A percentile compares a stretch with the other conserved stretches of the same genome.
Conservation (phyloP, 2,888 invertebrate species). For the Apoda limacodes region DNA sequence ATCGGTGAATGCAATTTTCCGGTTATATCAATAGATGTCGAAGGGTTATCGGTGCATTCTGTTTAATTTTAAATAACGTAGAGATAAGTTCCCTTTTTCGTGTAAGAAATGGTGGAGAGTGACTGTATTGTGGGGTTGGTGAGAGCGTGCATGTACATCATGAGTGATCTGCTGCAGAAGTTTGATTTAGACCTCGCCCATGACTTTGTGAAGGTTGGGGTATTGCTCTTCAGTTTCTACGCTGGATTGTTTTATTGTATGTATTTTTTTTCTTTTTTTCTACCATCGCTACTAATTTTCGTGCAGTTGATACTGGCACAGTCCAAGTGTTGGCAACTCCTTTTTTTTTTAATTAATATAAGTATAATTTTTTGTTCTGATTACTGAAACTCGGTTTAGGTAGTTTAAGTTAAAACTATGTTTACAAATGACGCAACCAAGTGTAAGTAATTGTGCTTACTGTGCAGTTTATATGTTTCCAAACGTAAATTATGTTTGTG, state of each 20-base stretch:
- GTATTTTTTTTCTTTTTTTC: constrained; percentile 29
- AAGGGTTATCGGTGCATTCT: constrained; percentile 52
- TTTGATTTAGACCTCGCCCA: constrained; percentile 47
- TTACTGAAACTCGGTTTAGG: too few relatives aligned
- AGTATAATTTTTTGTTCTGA: not conserved
- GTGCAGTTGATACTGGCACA: not conserved
- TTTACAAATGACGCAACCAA: too few relatives aligned
- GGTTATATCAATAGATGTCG: constrained; percentile 33
- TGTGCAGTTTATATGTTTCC: too few relatives aligned
- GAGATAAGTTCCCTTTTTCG: too few relatives aligned
- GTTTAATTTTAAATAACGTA: constrained; percentile 23
- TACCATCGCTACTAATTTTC: constrained; percentile 5
- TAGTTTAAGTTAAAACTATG: too few relatives aligned
- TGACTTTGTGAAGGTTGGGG: constrained; percentile 45
- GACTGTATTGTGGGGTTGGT: constrained; percentile 48
- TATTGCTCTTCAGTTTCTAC: constrained; percentile 49
- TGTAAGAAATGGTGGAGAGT: constrained; percentile 45
- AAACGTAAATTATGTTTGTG: too few relatives aligned
- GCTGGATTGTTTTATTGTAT: constrained; percentile 51
- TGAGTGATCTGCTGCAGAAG: constrained; percentile 59
- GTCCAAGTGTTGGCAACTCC: not conserved
- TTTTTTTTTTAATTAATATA: not conserved
- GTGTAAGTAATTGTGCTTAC: too few relatives aligned
- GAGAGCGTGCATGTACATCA: constrained; percentile 55
- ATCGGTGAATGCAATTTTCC: constrained; percentile 30